Evolutionary conservation across 2,888 invertebrate species (phyloP).

Genomic region (Phaonia tiefii): DNA sequence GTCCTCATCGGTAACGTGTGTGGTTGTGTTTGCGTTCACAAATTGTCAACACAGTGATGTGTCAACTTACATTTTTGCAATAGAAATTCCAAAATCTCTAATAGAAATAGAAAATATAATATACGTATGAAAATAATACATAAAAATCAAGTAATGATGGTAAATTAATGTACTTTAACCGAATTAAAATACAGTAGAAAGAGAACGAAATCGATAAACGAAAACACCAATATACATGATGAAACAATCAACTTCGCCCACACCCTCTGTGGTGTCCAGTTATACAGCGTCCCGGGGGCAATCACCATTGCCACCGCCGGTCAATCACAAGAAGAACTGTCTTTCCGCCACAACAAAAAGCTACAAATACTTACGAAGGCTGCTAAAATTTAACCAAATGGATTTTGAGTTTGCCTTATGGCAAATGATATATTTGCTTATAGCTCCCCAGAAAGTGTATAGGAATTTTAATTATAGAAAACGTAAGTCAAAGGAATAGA

Average conservation of each 20-base stretch:
- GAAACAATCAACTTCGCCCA: conserved; percentile 85
- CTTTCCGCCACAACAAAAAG: conserved; percentile 93
- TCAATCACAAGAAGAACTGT: conserved; percentile 85
- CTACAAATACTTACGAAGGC: conserved; percentile 91
- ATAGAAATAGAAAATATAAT: background rate
- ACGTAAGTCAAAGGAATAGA: conserved; percentile 84
- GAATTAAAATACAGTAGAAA: too few relatives aligned
- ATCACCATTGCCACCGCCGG: conserved; percentile 86
- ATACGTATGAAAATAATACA: background rate
- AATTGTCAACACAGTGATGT: conserved; percentile 62
- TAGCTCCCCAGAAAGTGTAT: conserved; percentile 97
- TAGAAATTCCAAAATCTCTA: background rate
- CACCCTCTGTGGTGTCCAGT: conserved; percentile 80
- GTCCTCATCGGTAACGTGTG: too few relatives aligned
- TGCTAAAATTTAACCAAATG: conserved; percentile 97
- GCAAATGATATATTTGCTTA: conserved; percentile 98
- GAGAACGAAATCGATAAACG: background rate
- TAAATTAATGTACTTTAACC: background rate
- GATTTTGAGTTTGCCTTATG: conserved; percentile 99
- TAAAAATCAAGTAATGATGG: background rate
- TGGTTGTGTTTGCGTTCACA: too few relatives aligned
- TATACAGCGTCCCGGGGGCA: conserved; percentile 82
- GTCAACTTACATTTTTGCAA: conserved; percentile 45
- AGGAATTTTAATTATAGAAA: conserved; percentile 98
- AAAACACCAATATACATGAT: conserved; percentile 76